Percentiles rank a stretch among this genome's conserved stretches.
Evolutionary conservation across 1,140 invertebrate genomes (phyloP).

Genomic region (Drosophila santomea): DNA sequence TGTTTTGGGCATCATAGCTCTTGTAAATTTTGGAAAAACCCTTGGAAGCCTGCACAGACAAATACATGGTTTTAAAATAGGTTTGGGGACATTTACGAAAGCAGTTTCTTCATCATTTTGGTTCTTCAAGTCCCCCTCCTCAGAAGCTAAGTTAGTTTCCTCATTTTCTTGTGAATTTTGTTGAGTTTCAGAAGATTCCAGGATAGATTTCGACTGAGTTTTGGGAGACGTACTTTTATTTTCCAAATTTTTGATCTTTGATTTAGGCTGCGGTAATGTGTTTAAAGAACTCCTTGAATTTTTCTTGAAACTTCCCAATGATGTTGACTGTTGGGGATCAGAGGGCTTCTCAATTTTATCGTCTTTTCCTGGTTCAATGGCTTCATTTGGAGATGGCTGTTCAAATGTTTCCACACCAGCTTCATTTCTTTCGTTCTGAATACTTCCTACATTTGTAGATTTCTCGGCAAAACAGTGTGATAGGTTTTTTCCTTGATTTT

Average conservation of each 20-base stretch:
- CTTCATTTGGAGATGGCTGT: neutral
- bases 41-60: neutral
- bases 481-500: neutral
- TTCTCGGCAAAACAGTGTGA: constrained; percentile 23
- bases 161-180: no score
- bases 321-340: neutral
- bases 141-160: neutral
- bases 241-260: neutral
- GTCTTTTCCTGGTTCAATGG: neutral
- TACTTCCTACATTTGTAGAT: constrained; percentile 8
- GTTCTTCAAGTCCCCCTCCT: neutral
- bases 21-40: neutral
- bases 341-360: neutral
- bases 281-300: neutral
- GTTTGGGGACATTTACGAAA: neutral
- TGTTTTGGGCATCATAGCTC: neutral
- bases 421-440: neutral
- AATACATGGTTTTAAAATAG: neutral
- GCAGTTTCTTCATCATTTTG: neutral
- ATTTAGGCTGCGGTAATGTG: neutral
- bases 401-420: neutral
- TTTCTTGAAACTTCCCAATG: neutral
- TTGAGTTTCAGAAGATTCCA: neutral
- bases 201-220: neutral
- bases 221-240: neutral